Base-by-base conservation (phyloP, 2,888 invertebrate genomes). In the Meta bourneti region DNA sequence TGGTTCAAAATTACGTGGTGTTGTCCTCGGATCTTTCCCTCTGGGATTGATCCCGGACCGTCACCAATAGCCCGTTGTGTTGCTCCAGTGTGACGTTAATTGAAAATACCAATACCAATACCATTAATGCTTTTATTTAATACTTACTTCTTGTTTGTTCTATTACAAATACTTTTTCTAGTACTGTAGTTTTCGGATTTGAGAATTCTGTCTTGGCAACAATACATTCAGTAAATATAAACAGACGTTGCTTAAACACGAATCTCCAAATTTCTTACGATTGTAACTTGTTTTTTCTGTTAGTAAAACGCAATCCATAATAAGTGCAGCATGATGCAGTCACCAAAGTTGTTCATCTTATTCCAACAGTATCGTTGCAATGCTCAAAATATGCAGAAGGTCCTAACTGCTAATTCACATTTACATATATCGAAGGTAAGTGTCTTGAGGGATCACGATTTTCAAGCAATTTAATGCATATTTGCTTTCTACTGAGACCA, bases 321-420 rank as follows among this genome's bases (percentile, higher is more conserved):
- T n/a, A 34, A 1, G 34, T 34, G 34, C 1, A 34, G 1, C 19
- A 83, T 9, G 11, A 89, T 89, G 89, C 75, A 82, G 82, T 49
- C 81, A 1, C 77, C 11, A 69, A 83, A 71, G 16, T 13, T 89
- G 34, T 82, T 8, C 20, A 34, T 6, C 6, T 48, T 89, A 51
- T 83, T 83, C 19, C 78, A 52, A 52, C n/a, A 48, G 5, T 83
- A 78, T 16, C 48, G 34, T 20, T n/a, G 0, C 61, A 51, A 52
- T 51, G 78, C 54, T 54, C 61, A 83, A 83, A 89, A 71, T 48
- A 51, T 78, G 48, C 83, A 52, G 11, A 88, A 81, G 19, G 69
- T 70, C 48, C 75, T 72, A 19, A 13, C 72, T 74, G 88, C 88
- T 70, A 79, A 78, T 79, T 7, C 78, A 54, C 20, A 34, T 52